phyloP scores from a whole-genome alignment of 1,140 invertebrate species.

The Caenorhabditis latens region DNA sequence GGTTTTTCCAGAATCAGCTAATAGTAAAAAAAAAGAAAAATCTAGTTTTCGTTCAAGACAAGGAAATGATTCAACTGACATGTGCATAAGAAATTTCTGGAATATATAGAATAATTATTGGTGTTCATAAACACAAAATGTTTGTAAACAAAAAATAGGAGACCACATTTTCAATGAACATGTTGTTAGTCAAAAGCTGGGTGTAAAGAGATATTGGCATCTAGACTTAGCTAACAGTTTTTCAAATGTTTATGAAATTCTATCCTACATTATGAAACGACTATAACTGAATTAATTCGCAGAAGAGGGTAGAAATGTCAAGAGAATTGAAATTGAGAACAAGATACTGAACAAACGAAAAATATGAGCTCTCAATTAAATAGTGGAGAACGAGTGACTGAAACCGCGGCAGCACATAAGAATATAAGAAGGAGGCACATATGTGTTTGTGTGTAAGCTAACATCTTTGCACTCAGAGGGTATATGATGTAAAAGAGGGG shows the following conservation, averaged over 20 bases:
- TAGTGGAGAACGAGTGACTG: slow-evolving; percentile 21
- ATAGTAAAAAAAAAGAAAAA: background rate
- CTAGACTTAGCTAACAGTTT: too few relatives aligned
- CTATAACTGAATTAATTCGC: background rate
- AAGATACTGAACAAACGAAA: slow-evolving; percentile 52
- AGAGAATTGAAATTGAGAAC: slow-evolving; percentile 32
- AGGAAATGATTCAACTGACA: too few relatives aligned
- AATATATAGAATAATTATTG: too few relatives aligned
- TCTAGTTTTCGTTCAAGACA: too few relatives aligned
- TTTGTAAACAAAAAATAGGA: too few relatives aligned
- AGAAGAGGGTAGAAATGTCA: background rate
- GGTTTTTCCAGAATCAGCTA: background rate
- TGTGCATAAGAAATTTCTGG: too few relatives aligned
- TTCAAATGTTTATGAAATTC: too few relatives aligned
- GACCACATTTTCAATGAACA: too few relatives aligned
- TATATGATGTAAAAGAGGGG: background rate
- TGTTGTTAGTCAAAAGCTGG: too few relatives aligned
- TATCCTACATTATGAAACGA: background rate
- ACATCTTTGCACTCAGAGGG: slow-evolving; percentile 34
- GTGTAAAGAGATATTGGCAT: too few relatives aligned
- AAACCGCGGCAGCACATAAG: slow-evolving; percentile 28
- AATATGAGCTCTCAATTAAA: slow-evolving; percentile 56
- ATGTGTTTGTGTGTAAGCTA: slow-evolving; percentile 37
- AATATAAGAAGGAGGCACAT: slow-evolving; percentile 40
- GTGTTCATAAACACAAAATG: too few relatives aligned